phyloP scores from a whole-genome alignment of 2,888 invertebrate species.

The Platynereis dumerilii region DNA sequence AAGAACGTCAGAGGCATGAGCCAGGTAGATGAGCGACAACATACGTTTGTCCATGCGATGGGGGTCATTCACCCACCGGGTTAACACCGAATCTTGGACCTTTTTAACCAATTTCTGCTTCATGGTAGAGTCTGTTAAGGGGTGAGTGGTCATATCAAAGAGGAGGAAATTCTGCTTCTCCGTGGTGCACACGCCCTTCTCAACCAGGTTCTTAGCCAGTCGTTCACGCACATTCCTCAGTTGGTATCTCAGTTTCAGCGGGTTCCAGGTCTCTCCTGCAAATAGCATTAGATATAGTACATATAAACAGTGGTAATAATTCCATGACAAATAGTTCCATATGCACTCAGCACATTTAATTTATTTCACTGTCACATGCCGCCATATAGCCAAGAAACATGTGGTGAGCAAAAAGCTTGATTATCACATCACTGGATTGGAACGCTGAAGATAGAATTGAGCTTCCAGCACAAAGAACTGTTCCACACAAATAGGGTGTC shows the following conservation, averaged over 20 bases:
- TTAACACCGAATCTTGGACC: slow-evolving; percentile 93
- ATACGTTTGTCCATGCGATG: slow-evolving; percentile 96
- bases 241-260: slow-evolving; percentile 96
- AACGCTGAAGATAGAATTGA: too few relatives aligned
- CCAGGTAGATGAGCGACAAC: slow-evolving; percentile 90
- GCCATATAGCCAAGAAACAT: too few relatives aligned
- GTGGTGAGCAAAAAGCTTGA: too few relatives aligned
- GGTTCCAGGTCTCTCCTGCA: slow-evolving; percentile 99
- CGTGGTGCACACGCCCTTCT: slow-evolving; percentile 98
- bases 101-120: slow-evolving; percentile 93
- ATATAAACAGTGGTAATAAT: background rate
- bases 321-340: too few relatives aligned
- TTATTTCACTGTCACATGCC: too few relatives aligned
- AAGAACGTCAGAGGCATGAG: slow-evolving; percentile 97
- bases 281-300: slow-evolving; percentile 21
- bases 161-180: slow-evolving; percentile 99
- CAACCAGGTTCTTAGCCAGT: slow-evolving; percentile 97
- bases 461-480: too few relatives aligned
- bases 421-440: too few relatives aligned
- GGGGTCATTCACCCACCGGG: slow-evolving; percentile 94
- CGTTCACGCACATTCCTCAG: slow-evolving; percentile 98
- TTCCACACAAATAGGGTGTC: too few relatives aligned
- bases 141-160: slow-evolving; percentile 99
- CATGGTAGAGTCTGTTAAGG: slow-evolving; percentile 90
- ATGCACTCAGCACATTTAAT: too few relatives aligned